These are phyloP conservation scores for Galago senegalensis DNA, from an alignment of 2,797 vertebrate genomes.

Conservation along the genomic window DNA sequence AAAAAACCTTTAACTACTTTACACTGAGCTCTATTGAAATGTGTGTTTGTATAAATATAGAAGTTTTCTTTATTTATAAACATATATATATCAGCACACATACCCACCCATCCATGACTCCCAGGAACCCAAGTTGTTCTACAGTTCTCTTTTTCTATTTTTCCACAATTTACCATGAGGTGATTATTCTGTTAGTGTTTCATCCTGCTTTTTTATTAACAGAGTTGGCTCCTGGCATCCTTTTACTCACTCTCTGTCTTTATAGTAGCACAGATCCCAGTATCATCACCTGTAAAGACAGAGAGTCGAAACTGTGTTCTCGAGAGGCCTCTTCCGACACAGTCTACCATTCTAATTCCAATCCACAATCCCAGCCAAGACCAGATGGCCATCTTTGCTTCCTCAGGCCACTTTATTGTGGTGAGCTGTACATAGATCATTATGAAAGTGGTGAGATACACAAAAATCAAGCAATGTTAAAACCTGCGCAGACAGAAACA, in stretches of 20 bases:
- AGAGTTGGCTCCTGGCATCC: background rate
- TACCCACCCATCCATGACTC: rapidly evolving
- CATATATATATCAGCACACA: no score
- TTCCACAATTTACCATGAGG: background rate
- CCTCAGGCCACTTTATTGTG: rapidly evolving
- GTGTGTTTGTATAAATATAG: background rate
- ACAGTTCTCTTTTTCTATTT: background rate
- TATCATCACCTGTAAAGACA: background rate
- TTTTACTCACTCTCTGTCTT: background rate
- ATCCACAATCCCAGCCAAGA: background rate
- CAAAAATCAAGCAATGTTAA: no score
- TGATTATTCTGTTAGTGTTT: background rate
- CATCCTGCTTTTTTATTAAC: background rate
- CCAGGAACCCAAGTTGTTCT: background rate
- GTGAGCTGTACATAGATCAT: no score
- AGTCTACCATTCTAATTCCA: background rate
- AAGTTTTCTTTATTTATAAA: background rate
- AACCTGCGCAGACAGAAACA: no score
- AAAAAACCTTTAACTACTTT: background rate
- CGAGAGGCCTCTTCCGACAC: background rate
- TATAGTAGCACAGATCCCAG: background rate
- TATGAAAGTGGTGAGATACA: no score
- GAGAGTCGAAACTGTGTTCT: background rate
- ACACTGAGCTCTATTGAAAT: background rate
- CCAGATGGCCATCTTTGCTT: background rate